Evolutionary conservation across 2,113 vertebrate genomes (phyloP).

Genomic region (Megaleporinus macrocephalus): DNA sequence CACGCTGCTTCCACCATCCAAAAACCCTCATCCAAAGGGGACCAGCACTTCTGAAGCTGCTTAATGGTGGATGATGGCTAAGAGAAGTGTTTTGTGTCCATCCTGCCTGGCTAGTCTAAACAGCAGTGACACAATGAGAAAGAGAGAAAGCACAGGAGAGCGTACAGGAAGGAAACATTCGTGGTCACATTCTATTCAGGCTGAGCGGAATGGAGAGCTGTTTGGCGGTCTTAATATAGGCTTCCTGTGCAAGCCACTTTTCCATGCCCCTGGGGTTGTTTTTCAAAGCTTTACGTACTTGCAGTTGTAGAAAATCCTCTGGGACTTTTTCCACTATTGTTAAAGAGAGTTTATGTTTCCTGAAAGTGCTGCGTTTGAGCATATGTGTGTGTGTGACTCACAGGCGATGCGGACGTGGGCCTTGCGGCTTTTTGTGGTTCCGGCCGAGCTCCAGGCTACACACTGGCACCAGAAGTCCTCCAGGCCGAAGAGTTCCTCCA

Average conservation of each 20-base stretch:
- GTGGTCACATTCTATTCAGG: conserved; percentile 14
- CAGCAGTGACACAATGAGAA: background rate
- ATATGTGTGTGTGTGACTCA: conserved; percentile 76
- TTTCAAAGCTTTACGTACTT: background rate
- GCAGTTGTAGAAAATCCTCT: background rate
- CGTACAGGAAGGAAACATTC: background rate
- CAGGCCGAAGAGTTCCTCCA: conserved; percentile 94
- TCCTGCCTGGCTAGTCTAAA: conserved; percentile 10
- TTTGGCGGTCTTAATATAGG: background rate
- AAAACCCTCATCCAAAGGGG: background rate
- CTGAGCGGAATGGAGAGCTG: background rate
- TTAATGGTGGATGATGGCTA: conserved; percentile 1
- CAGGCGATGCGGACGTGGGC: conserved; percentile 97
- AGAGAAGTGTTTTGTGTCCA: conserved; percentile 4
- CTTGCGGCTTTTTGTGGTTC: conserved; percentile 97
- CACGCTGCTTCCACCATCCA: background rate
- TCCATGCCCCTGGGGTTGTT: conserved; percentile 23
- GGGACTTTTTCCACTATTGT: conserved; percentile 27
- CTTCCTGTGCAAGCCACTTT: conserved; percentile 6
- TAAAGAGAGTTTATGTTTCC: conserved; percentile 31
- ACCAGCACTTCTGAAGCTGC: background rate
- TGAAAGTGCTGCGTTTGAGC: background rate
- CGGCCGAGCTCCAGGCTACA: conserved; percentile 97
- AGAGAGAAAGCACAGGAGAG: conserved; percentile 19
- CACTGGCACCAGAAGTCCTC: conserved; percentile 99